These are phyloP conservation scores for Spizaetus ornatus DNA, from an alignment of 2,113 vertebrate species.

Conservation along the genomic window DNA sequence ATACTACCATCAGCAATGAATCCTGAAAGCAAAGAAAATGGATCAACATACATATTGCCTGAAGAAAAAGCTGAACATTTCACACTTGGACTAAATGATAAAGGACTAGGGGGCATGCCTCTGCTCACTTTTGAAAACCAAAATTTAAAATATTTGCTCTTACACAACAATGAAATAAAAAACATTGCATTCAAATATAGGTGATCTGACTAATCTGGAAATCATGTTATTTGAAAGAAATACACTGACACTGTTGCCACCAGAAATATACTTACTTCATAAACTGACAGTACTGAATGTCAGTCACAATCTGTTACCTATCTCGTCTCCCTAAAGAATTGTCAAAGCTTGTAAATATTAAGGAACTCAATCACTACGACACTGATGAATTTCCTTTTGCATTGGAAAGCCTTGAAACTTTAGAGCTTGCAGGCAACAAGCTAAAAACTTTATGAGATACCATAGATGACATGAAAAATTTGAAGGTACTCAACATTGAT, in stretches of 20 bases:
- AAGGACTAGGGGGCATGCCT: conserved; percentile 45
- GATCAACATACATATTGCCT: neutral
- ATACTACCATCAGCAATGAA: neutral
- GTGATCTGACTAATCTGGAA: conserved; percentile 54
- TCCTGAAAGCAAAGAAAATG: neutral
- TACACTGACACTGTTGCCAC: conserved; percentile 42
- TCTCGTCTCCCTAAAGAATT: conserved; percentile 33
- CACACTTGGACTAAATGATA: conserved; percentile 34
- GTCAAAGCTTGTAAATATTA: conserved; percentile 23
- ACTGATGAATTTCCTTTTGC: conserved; percentile 49
- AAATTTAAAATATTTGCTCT: conserved; percentile 55
- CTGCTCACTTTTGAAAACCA: conserved; percentile 16
- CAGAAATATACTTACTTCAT: conserved; percentile 52
- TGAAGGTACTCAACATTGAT: conserved; percentile 48
- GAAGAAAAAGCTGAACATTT: neutral
- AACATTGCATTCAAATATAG: conserved; percentile 12
- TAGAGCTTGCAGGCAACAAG: conserved; percentile 54
- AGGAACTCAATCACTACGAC: conserved; percentile 41
- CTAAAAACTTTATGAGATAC: conserved; percentile 30
- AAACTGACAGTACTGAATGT: conserved; percentile 58
- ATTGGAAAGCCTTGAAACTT: conserved; percentile 45
- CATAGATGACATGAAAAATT: conserved; percentile 27
- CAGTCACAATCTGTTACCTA: conserved; percentile 54
- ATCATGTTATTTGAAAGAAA: conserved; percentile 63
- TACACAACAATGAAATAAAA: conserved; percentile 63